Evolutionary conservation across 2,113 vertebrate genomes (phyloP).

Genomic region (Arvicanthis niloticus): DNA sequence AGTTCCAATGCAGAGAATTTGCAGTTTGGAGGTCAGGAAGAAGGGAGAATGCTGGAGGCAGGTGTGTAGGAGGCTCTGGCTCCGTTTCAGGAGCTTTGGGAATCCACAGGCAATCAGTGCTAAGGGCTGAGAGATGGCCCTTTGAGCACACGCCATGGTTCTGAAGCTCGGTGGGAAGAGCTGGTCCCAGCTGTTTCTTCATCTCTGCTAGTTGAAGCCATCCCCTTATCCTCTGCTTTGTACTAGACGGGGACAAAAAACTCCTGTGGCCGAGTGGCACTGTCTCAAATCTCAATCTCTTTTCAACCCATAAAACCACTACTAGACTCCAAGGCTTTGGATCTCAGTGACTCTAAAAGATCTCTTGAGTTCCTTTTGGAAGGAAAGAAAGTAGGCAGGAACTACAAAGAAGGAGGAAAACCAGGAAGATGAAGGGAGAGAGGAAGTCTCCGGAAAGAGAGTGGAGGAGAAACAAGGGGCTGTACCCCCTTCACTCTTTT

Average conservation of each 20-base stretch:
- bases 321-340: background rate
- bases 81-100: background rate
- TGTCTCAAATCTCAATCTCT: background rate
- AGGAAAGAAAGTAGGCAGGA: background rate
- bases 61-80: background rate
- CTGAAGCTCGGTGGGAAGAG: background rate
- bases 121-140: background rate
- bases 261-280: accelerated
- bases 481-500: accelerated
- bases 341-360: background rate
- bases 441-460: background rate
- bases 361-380: slow-evolving; percentile 15
- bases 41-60: background rate
- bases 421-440: background rate
- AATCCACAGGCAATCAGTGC: background rate
- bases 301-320: background rate
- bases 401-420: no score
- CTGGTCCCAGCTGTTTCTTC: background rate
- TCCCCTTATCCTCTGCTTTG: background rate
- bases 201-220: background rate
- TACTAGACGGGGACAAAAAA: background rate
- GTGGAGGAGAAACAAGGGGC: background rate
- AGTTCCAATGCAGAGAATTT: background rate
- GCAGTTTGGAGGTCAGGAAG: background rate
- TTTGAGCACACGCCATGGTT: background rate